phyloP scores from a whole-genome alignment of 2,113 vertebrate species.

The Platichthys flesus region DNA sequence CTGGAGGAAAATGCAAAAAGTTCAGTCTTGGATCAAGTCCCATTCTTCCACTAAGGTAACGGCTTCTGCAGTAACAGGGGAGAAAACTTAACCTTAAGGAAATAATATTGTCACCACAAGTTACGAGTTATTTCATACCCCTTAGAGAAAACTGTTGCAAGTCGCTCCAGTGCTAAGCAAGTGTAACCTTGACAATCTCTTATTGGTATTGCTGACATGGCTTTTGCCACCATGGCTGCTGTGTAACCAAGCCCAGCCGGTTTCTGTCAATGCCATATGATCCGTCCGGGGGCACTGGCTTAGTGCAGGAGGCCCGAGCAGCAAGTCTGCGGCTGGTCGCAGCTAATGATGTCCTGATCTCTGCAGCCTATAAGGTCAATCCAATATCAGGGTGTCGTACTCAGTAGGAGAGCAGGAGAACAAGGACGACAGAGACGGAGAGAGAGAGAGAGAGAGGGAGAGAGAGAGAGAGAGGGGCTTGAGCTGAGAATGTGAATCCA shows the following conservation, averaged over 20 bases:
- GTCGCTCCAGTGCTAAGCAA: not conserved
- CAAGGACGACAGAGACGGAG: slow-evolving; percentile 9
- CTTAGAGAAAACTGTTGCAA: not conserved
- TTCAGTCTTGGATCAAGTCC: no score
- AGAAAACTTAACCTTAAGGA: not conserved
- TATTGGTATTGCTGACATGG: slow-evolving; percentile 70
- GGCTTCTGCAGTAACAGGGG: not conserved
- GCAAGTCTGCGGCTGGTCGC: slow-evolving; percentile 55
- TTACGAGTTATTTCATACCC: not conserved
- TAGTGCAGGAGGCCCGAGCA: slow-evolving; percentile 56
- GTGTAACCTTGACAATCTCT: slow-evolving; percentile 19
- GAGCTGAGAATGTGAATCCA: slow-evolving; percentile 21
- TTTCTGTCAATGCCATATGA: slow-evolving; percentile 70
- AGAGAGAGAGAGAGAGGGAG: not conserved
- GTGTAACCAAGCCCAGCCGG: slow-evolving; percentile 63
- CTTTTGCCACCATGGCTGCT: slow-evolving; percentile 43
- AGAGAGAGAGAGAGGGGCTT: slow-evolving; percentile 17
- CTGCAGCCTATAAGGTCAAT: slow-evolving; percentile 73
- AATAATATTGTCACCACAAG: not conserved
- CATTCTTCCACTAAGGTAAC: no score
- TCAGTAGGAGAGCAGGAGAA: slow-evolving; percentile 27
- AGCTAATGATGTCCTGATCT: slow-evolving; percentile 76
- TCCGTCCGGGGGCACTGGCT: slow-evolving; percentile 53
- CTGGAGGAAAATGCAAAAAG: no score
- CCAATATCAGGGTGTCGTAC: slow-evolving; percentile 71